Evolutionary conservation across 1,140 invertebrate species (phyloP).

Genomic region (Pseudomyrmex sp.): DNA sequence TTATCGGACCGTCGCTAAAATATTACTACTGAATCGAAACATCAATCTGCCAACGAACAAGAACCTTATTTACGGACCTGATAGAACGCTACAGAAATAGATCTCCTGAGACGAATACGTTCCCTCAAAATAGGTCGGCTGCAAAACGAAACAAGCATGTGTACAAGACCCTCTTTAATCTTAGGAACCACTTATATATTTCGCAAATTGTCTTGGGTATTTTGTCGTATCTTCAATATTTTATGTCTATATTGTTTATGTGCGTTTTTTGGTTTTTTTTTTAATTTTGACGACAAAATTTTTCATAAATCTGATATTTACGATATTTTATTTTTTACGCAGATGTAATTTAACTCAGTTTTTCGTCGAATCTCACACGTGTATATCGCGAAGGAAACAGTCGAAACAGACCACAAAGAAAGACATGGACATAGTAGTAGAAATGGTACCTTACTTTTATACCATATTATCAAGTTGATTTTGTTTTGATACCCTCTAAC

Average conservation of each 20-base stretch:
- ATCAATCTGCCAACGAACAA: constrained; percentile 57
- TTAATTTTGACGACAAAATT: constrained; percentile 18
- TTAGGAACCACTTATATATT: constrained; percentile 28
- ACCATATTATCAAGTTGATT: too few relatives aligned
- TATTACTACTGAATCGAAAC: constrained; percentile 61
- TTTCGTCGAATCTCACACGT: too few relatives aligned
- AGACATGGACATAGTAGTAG: too few relatives aligned
- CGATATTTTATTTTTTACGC: not conserved
- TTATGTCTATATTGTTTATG: too few relatives aligned
- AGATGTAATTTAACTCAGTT: too few relatives aligned
- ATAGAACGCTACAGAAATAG: constrained; percentile 66
- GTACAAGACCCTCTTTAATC: constrained; percentile 21
- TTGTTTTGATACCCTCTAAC: too few relatives aligned
- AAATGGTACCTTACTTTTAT: too few relatives aligned
- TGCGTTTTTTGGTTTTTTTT: not conserved
- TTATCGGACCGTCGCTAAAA: constrained; percentile 62
- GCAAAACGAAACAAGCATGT: constrained; percentile 34
- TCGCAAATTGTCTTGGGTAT: not conserved
- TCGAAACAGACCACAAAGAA: too few relatives aligned
- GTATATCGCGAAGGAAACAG: too few relatives aligned
- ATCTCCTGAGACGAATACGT: constrained; percentile 28
- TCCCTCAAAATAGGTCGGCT: constrained; percentile 64
- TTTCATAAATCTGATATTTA: not conserved
- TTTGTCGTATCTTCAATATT: too few relatives aligned
- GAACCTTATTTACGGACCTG: constrained; percentile 65